A percentile compares a stretch with the other conserved stretches of the same genome.
Evolutionary conservation across 2,888 invertebrate genomes (phyloP).

Genomic region (Julus scandinavius): DNA sequence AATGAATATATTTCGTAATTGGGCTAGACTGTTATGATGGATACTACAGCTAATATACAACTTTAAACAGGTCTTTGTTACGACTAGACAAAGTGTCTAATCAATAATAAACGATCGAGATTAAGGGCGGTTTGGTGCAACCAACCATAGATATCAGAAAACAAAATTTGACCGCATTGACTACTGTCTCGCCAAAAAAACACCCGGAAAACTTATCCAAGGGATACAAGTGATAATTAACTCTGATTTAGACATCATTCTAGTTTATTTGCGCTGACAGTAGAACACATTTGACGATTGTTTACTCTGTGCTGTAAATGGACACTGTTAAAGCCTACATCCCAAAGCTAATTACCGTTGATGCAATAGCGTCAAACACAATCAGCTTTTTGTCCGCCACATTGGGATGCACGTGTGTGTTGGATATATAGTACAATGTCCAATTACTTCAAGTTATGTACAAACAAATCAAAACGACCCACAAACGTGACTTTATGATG

Average conservation of each 20-base stretch:
- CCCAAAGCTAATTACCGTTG: slow-evolving; percentile 5
- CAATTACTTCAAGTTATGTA: slow-evolving; percentile 34
- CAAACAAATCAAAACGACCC: slow-evolving; percentile 2
- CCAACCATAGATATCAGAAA: too few species aligned
- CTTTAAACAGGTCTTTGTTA: too few species aligned
- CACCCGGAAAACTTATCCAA: neutral
- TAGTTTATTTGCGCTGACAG: neutral
- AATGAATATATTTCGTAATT: too few species aligned
- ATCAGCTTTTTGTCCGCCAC: neutral
- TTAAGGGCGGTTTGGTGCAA: too few species aligned
- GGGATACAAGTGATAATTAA: neutral
- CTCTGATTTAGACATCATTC: slow-evolving; percentile 20
- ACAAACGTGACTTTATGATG: neutral
- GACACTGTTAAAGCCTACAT: neutral
- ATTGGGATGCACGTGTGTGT: neutral
- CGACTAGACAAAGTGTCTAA: too few species aligned
- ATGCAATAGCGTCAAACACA: neutral
- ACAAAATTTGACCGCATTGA: neutral
- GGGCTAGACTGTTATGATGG: too few species aligned
- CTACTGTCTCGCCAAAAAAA: neutral
- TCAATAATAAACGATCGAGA: too few species aligned
- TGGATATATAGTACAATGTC: neutral
- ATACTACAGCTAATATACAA: too few species aligned
- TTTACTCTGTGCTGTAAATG: slow-evolving; percentile 7
- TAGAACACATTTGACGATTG: neutral